A percentile compares a stretch with the other conserved stretches of the same genome.
These are phyloP conservation scores for Aethina tumida DNA, from an alignment of 1,140 invertebrate species.

Conservation along the genomic window DNA sequence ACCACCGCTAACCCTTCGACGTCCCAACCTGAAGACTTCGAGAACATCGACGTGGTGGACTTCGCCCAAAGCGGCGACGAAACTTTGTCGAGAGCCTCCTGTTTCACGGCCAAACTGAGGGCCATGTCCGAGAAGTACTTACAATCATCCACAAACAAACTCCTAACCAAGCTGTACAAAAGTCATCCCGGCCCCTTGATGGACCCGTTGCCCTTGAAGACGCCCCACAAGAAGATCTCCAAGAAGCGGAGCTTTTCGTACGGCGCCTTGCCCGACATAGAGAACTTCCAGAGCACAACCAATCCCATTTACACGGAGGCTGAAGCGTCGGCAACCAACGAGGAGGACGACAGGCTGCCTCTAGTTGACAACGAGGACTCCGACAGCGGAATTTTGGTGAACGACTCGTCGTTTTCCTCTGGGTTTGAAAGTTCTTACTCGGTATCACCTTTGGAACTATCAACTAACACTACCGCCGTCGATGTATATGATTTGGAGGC, in stretches of 20 bases:
- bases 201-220: constrained; percentile 38
- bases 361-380: constrained; percentile 46
- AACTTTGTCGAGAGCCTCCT: constrained; percentile 40
- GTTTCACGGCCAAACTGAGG: constrained; percentile 55
- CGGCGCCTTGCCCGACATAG: constrained; percentile 59
- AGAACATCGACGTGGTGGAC: not conserved
- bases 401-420: constrained; percentile 56
- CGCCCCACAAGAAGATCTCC: constrained; percentile 41
- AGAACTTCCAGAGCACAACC: constrained; percentile 56
- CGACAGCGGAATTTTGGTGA: constrained; percentile 66
- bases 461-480: no score
- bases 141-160: constrained; percentile 55
- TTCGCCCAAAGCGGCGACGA: no score
- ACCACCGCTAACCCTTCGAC: not conserved
- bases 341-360: constrained; percentile 40
- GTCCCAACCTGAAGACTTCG: not conserved
- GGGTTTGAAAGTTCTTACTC: constrained; percentile 44
- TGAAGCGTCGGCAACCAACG: constrained; percentile 43
- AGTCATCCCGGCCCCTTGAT: constrained; percentile 32
- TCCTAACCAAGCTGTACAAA: constrained; percentile 59
- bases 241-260: constrained; percentile 63
- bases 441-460: not conserved
- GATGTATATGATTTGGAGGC: no score
- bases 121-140: constrained; percentile 62
- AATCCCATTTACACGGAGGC: constrained; percentile 48